Percentiles rank a stretch among this genome's conserved stretches.
phyloP scores from a whole-genome alignment of 2,888 invertebrate species.

The Fragum sueziense region DNA sequence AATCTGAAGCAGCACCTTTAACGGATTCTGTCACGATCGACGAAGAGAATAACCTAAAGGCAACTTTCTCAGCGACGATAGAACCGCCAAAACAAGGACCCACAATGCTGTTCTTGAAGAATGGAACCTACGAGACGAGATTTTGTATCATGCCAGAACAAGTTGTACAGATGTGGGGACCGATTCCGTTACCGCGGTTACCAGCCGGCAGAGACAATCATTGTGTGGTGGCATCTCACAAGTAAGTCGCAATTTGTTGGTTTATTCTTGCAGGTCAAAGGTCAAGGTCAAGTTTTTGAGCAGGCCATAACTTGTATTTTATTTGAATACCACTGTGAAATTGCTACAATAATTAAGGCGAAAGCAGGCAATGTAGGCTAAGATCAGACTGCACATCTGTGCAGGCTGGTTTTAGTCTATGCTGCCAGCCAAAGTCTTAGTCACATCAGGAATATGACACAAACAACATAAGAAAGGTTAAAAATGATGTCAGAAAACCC shows the following conservation, averaged over 20 bases:
- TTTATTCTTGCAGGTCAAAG: too few species aligned
- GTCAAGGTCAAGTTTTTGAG: too few species aligned
- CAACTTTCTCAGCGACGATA: slow-evolving; percentile 70
- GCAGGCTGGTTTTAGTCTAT: too few species aligned
- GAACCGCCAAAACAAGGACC: slow-evolving; percentile 71
- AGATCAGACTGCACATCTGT: too few species aligned
- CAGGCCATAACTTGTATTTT: too few species aligned
- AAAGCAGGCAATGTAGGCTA: too few species aligned
- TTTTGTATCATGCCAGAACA: slow-evolving; percentile 81
- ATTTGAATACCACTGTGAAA: too few species aligned
- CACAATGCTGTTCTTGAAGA: slow-evolving; percentile 65
- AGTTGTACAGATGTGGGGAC: slow-evolving; percentile 80
- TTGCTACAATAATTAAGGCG: too few species aligned
- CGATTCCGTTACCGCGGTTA: slow-evolving; percentile 76
- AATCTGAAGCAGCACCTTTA: slow-evolving; percentile 47
- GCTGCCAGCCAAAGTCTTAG: too few species aligned
- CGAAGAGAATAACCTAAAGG: slow-evolving; percentile 63
- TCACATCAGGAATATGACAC: too few species aligned
- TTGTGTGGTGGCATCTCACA: slow-evolving; percentile 80
- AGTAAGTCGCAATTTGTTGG: slow-evolving; percentile 65
- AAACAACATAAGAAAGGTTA: too few species aligned
- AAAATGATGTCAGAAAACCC: too few species aligned
- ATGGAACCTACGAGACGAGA: slow-evolving; percentile 74
- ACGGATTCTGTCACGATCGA: slow-evolving; percentile 60
- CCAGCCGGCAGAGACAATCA: slow-evolving; percentile 77